A percentile compares a stretch with the other conserved stretches of the same genome.
Conservation (phyloP, 2,113 vertebrate species). For the Ondatra zibethicus region DNA sequence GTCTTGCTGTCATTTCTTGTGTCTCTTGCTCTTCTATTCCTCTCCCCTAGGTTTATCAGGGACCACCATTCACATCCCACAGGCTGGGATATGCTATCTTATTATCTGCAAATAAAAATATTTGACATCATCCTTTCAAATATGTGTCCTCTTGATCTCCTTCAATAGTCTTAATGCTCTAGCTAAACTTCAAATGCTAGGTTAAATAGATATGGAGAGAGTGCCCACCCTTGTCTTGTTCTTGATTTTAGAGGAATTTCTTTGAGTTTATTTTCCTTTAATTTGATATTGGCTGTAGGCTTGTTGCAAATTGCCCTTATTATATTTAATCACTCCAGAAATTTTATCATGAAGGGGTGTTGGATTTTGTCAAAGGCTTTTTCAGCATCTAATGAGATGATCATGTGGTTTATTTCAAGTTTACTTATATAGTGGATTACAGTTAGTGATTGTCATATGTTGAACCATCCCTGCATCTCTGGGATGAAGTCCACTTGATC, state of each 20-base stretch:
- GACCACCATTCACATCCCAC: too few species aligned
- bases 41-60: too few species aligned
- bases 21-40: too few species aligned
- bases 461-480: neutral
- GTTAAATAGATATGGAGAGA: neutral
- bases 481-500: neutral
- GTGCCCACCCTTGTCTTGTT: neutral
- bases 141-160: neutral
- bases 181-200: neutral
- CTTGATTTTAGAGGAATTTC: neutral
- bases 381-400: neutral
- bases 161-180: neutral
- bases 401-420: neutral
- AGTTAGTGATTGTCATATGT: neutral
- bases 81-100: neutral
- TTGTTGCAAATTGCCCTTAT: neutral
- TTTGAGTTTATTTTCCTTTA: neutral
- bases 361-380: neutral
- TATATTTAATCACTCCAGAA: neutral
- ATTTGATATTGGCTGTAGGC: neutral
- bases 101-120: neutral
- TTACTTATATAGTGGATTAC: neutral
- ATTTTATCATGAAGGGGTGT: neutral
- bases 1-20: too few species aligned
- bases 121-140: neutral